A percentile compares a stretch with the other conserved stretches of the same genome.
phyloP scores from a whole-genome alignment of 1,140 invertebrate species.

The Physella acuta region DNA sequence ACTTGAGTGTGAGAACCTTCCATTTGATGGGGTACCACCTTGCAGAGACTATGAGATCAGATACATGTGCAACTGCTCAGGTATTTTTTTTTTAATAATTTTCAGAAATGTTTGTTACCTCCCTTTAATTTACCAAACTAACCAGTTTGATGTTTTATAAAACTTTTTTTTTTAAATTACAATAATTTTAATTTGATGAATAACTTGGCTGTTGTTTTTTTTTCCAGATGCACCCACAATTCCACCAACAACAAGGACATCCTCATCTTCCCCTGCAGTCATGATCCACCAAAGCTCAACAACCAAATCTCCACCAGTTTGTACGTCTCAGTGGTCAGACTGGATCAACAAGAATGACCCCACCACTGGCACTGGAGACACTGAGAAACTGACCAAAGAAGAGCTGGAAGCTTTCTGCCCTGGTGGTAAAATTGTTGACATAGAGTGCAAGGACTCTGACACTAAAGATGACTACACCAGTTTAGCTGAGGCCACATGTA shows the following conservation, averaged over 20 bases:
- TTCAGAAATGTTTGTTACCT: neutral
- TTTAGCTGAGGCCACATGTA: conserved; percentile 40
- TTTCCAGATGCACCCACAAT: neutral
- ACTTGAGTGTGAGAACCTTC: conserved; percentile 41
- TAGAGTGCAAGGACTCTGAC: conserved; percentile 40
- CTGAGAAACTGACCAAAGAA: conserved; percentile 32
- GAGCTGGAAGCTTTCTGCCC: conserved; percentile 36
- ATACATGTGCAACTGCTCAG: conserved; percentile 54
- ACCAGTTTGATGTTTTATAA: too few species aligned
- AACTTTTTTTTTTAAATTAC: too few species aligned
- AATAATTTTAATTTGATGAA: neutral
- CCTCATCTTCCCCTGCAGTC: too few species aligned
- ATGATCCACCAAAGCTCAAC: too few species aligned
- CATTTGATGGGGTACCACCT: conserved; percentile 23
- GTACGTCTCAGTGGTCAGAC: conserved; percentile 33
- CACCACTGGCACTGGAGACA: conserved; percentile 23
- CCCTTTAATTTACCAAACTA: too few species aligned
- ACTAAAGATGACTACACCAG: conserved; percentile 34
- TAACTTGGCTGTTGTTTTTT: neutral
- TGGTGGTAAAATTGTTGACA: conserved; percentile 37
- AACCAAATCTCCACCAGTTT: neutral
- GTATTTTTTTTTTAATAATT: conserved; percentile 24
- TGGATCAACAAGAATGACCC: conserved; percentile 46
- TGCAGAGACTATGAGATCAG: conserved; percentile 60
- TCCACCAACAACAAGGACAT: neutral